Conservation (phyloP, 2,888 invertebrate genomes). For the Cryptus armator region DNA sequence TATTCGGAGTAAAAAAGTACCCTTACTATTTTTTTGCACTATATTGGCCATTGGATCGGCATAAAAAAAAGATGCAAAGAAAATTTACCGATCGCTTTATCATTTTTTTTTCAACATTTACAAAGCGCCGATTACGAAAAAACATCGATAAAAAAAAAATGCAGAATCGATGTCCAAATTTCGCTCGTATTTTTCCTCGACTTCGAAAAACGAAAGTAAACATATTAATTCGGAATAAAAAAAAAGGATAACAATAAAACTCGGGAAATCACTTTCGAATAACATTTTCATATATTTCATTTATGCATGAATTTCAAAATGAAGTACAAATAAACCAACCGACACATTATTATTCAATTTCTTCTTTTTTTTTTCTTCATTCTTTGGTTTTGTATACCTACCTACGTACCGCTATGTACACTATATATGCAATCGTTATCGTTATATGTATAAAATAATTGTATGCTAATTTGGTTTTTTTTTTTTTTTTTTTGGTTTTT, state of each 20-base stretch:
- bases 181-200: too few species aligned
- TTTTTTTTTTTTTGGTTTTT: constrained; percentile 35
- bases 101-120: too few species aligned
- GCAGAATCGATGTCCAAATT: too few species aligned
- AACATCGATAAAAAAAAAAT: not conserved
- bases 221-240: not conserved
- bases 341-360: constrained; percentile 44
- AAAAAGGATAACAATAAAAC: not conserved
- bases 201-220: too few species aligned
- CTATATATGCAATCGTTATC: constrained; percentile 45
- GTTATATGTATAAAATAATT: constrained; percentile 68
- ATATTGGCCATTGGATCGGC: too few species aligned
- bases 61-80: too few species aligned
- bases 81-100: too few species aligned
- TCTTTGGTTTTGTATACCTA: constrained; percentile 53
- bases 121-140: not conserved
- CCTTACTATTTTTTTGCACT: not conserved
- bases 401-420: constrained; percentile 56
- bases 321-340: constrained; percentile 67
- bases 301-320: constrained; percentile 69
- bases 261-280: constrained; percentile 53
- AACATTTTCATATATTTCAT: constrained; percentile 73
- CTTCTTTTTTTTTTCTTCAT: constrained; percentile 56
- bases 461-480: constrained; percentile 47
- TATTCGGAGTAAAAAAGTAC: too few species aligned